Evolutionary conservation across 92 coral and sea anemone genomes (phyloP).

Genomic region (Epizoanthus illoricatus): DNA sequence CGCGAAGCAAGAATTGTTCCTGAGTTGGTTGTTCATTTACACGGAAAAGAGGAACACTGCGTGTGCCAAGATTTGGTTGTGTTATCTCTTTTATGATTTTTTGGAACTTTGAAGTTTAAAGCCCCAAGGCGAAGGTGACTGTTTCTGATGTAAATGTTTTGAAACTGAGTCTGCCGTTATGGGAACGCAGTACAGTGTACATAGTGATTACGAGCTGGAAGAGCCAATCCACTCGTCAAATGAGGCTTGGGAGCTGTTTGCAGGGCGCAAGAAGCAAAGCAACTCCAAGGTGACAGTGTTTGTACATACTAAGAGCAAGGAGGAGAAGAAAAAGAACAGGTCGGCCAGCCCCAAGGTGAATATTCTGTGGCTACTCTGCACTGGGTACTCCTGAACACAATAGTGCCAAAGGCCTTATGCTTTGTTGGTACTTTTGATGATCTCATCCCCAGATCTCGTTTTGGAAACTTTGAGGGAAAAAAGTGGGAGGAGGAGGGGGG

Average conservation of each 20-base stretch:
- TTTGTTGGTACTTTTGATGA: too few relatives aligned
- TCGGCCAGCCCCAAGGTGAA: constrained; percentile 13
- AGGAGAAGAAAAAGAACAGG: constrained; percentile 52
- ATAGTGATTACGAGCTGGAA: constrained; percentile 80
- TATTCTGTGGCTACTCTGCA: too few relatives aligned
- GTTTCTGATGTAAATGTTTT: not conserved
- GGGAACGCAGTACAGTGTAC: constrained; percentile 94
- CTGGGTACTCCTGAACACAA: too few relatives aligned
- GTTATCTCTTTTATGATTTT: not conserved
- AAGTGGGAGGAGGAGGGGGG: too few relatives aligned
- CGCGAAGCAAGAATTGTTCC: too few relatives aligned
- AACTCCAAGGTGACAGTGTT: constrained; percentile 78
- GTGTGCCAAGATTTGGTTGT: not conserved
- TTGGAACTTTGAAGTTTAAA: not conserved
- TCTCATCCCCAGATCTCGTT: too few relatives aligned
- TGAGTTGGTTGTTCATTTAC: too few relatives aligned
- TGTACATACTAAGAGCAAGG: constrained; percentile 71
- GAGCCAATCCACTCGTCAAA: constrained; percentile 66
- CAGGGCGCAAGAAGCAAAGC: constrained; percentile 73
- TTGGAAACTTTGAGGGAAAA: too few relatives aligned
- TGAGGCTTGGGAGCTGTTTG: constrained; percentile 73
- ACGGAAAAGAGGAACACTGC: too few relatives aligned
- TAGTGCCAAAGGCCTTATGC: too few relatives aligned
- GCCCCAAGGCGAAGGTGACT: not conserved
- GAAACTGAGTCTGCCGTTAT: constrained; percentile 29